A percentile compares a stretch with the other conserved stretches of the same genome.
Evolutionary conservation across 2,888 invertebrate genomes (phyloP).

Genomic region (Cosmorhoe ocellata): DNA sequence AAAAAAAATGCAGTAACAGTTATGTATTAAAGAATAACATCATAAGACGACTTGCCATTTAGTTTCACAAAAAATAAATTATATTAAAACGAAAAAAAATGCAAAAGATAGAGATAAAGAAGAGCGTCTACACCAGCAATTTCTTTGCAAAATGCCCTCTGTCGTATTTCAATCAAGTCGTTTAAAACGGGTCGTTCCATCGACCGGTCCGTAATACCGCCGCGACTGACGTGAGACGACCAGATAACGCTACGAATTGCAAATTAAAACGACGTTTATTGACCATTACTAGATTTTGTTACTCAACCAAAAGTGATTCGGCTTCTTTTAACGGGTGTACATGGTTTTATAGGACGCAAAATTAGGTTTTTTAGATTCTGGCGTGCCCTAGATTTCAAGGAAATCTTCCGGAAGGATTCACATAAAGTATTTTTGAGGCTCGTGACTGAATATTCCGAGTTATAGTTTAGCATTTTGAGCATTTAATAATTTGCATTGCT

Average conservation of each 20-base stretch:
- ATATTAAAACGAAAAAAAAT: not conserved
- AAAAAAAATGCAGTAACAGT: too few relatives aligned
- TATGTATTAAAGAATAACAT: too few relatives aligned
- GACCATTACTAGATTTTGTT: conserved; percentile 58
- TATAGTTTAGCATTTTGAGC: too few relatives aligned
- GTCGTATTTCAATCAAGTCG: conserved; percentile 25
- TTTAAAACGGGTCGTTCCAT: conserved; percentile 29
- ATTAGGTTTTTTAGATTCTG: conserved; percentile 27
- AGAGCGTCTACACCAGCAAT: not conserved
- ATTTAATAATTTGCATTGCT: too few relatives aligned
- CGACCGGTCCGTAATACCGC: conserved; percentile 38
- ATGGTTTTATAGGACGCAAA: conserved; percentile 25
- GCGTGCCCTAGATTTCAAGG: conserved; percentile 17
- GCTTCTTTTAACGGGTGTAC: conserved; percentile 35
- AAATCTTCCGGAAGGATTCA: too few relatives aligned
- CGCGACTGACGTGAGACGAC: conserved; percentile 45
- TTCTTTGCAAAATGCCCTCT: conserved; percentile 6
- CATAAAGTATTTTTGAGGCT: too few relatives aligned
- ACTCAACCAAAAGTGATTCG: conserved; percentile 51
- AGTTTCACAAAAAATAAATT: too few relatives aligned
- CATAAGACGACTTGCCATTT: too few relatives aligned
- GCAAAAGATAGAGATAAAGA: not conserved
- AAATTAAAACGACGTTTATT: conserved; percentile 68
- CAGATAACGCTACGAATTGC: conserved; percentile 57
- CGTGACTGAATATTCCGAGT: not conserved